Base-by-base conservation (phyloP, 1,140 invertebrate genomes). In the Bombus pyrosoma region DNA sequence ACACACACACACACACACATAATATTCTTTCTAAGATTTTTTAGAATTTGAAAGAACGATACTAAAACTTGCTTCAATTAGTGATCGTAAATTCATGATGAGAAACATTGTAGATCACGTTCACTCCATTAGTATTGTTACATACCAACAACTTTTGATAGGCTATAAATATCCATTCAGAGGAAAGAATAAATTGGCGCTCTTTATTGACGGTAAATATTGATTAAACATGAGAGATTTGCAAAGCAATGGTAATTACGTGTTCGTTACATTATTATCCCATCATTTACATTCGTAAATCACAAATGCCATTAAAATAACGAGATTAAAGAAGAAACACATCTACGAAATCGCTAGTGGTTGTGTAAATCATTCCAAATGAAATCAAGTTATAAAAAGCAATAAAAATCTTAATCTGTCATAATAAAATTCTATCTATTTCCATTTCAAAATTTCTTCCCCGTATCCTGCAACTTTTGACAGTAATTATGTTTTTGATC, bases 171-270 rank as follows among this genome's bases (percentile, higher is more conserved):
- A 73, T 73, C 41, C 71, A 73, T 73, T 73, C n/a, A 73, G 41
- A 43, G 41, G 71, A 73, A 73, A 73, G 71, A 73, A 73, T 41
- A 43, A 47, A 73, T 73, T 73, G 71, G n/a, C 71, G n/a, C 71
- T 10, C 28, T 73, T 47, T 73, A 73, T 73, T 73, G 41, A 73
- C 71, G 41, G 71, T 73, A 73, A 47, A 73, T 73, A 73, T 73
- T 73, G n/a, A 73, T 73, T 73, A 73, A 18, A 73, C 41, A 72
- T n/a, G 69, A 72, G 69, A 72, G 37, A 72, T 72, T 72, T 72
- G 39, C 15, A 41, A 72, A 72, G 69, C 69, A 72, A 41, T 41
- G n/a, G 15, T 73, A 73, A 73, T 43, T 73, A 32, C 71, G 8
- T 32, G 71, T 39, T 47, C 32, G 39, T 47, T 73, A 32, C 41